These are phyloP conservation scores for Blastobasis lacticolella DNA, from an alignment of 2,888 invertebrate species.

Conservation along the genomic window DNA sequence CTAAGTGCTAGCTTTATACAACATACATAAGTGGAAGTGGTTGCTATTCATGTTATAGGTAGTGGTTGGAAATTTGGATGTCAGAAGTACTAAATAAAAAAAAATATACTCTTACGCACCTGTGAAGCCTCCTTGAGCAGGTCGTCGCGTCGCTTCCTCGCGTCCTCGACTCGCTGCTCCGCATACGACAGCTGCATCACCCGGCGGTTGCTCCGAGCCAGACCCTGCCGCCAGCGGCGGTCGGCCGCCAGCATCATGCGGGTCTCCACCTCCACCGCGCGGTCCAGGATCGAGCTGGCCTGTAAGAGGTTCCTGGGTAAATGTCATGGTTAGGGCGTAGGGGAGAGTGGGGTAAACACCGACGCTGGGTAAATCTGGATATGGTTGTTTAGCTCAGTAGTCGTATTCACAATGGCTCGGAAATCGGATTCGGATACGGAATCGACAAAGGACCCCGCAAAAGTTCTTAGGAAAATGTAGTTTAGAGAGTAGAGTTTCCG, in stretches of 20 bases:
- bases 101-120: slow-evolving; percentile 20
- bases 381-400: too few species aligned
- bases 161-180: slow-evolving; percentile 33
- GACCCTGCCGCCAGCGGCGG: slow-evolving; percentile 30
- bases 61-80: too few species aligned
- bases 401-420: too few species aligned
- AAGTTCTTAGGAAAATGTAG: too few species aligned
- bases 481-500: too few species aligned
- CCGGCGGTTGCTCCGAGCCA: slow-evolving; percentile 33
- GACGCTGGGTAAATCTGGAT: too few species aligned
- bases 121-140: slow-evolving; percentile 42
- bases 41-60: background rate
- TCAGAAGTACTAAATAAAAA: background rate
- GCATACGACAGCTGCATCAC: slow-evolving; percentile 32
- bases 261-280: slow-evolving; percentile 41
- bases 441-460: too few species aligned
- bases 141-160: slow-evolving; percentile 29
- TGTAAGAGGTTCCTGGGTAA: slow-evolving; percentile 12
- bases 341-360: too few species aligned
- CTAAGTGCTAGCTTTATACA: too few species aligned
- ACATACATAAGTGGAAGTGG: background rate
- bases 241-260: slow-evolving; percentile 44
- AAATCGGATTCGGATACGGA: too few species aligned
- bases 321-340: background rate
- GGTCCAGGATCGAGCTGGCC: slow-evolving; percentile 37